Conservation (phyloP, 2,888 invertebrate species). For the Papilio protenor region DNA sequence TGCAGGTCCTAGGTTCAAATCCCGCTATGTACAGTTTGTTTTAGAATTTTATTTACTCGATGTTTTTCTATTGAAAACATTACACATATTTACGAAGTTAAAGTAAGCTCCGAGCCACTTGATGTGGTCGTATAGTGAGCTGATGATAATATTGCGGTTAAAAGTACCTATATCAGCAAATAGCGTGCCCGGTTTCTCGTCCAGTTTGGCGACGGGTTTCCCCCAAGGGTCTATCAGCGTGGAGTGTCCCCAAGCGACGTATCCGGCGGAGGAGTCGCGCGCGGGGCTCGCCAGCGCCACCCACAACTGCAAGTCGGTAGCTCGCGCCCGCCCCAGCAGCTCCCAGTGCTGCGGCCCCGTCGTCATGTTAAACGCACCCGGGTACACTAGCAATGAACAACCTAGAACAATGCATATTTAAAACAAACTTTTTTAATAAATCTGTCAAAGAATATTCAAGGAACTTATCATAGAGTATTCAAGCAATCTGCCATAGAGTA, state of each 20-base stretch:
- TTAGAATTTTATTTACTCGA: no score
- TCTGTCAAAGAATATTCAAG: no score
- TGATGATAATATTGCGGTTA: neutral
- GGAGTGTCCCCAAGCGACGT: constrained; percentile 96
- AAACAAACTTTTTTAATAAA: no score
- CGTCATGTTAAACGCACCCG: constrained; percentile 98
- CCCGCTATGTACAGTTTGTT: no score
- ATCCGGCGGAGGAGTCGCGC: constrained; percentile 87
- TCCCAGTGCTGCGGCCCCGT: constrained; percentile 98
- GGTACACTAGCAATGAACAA: constrained; percentile 94
- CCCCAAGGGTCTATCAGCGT: constrained; percentile 94
- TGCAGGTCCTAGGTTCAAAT: no score
- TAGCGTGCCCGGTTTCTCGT: constrained; percentile 88
- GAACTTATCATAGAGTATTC: no score
- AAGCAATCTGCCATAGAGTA: neutral
- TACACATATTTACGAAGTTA: no score
- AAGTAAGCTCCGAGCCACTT: no score
- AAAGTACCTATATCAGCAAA: constrained; percentile 89
- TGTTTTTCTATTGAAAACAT: no score
- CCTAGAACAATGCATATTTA: constrained; percentile 73
- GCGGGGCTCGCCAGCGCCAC: constrained; percentile 94
- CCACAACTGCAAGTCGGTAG: constrained; percentile 95
- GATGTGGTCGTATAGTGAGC: no score
- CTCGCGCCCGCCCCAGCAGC: constrained; percentile 90
- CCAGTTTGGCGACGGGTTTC: constrained; percentile 87